A percentile compares a stretch with the other conserved stretches of the same genome.
Evolutionary conservation across 2,797 vertebrate genomes (phyloP).

Genomic region (Trichosurus vulpecula): DNA sequence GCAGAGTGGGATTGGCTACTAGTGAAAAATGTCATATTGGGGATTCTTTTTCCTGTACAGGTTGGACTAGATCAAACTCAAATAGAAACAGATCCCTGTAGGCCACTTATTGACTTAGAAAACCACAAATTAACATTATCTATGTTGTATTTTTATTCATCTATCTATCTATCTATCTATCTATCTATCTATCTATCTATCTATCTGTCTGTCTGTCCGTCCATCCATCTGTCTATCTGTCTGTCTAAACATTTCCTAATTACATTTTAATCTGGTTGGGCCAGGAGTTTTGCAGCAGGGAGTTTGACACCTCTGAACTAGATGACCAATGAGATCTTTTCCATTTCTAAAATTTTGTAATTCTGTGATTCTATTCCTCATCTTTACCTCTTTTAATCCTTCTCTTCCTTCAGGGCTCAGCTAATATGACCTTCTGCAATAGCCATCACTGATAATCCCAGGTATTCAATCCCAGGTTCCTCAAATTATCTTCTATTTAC

Average conservation of each 20-base stretch:
- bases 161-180: neutral
- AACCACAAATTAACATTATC: neutral
- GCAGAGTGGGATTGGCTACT: neutral
- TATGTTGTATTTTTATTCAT: neutral
- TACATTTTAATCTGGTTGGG: neutral
- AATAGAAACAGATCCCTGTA: neutral
- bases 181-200: too few relatives aligned
- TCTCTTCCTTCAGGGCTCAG: neutral
- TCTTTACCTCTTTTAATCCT: neutral
- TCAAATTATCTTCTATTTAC: neutral
- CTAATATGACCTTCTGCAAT: neutral
- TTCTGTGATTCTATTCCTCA: neutral
- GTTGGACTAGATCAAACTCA: neutral
- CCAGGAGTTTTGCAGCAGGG: neutral
- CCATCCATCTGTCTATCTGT: too few relatives aligned
- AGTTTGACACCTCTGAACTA: neutral
- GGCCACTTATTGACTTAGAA: neutral
- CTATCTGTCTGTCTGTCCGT: too few relatives aligned
- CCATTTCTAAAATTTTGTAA: neutral
- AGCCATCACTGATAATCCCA: neutral
- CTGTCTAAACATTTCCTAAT: neutral
- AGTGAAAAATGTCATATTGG: neutral
- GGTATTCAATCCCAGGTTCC: neutral
- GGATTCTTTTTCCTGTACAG: neutral
- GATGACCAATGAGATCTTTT: neutral